These are phyloP conservation scores for Podarcis raffonei DNA, from an alignment of 2,113 vertebrate species.

Conservation along the genomic window DNA sequence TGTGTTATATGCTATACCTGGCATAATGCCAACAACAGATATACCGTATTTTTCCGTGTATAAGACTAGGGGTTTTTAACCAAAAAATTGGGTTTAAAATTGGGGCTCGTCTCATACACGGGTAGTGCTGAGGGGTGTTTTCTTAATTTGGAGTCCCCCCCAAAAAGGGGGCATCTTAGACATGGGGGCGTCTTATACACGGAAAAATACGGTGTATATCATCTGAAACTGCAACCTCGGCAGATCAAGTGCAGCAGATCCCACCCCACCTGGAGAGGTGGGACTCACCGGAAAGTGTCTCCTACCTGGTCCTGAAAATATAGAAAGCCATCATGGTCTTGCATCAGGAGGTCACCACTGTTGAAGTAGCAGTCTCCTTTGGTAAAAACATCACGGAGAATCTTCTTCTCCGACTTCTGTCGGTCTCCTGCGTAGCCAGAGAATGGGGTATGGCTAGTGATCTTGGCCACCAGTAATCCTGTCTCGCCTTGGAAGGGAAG, in stretches of 20 bases:
- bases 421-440: conserved; percentile 82
- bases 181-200: too few species aligned
- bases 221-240: neutral
- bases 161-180: too few species aligned
- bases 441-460: conserved; percentile 77
- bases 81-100: too few species aligned
- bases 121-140: too few species aligned
- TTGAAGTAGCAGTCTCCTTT: conserved; percentile 84
- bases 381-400: conserved; percentile 78
- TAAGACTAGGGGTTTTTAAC: too few species aligned
- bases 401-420: conserved; percentile 80
- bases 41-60: too few species aligned
- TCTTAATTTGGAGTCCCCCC: too few species aligned
- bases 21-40: too few species aligned
- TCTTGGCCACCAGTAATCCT: conserved; percentile 81
- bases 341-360: conserved; percentile 83
- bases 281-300: conserved; percentile 89
- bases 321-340: conserved; percentile 81
- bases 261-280: fast-evolving
- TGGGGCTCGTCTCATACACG: too few species aligned
- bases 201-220: too few species aligned
- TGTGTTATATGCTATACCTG: too few species aligned
- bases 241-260: neutral
- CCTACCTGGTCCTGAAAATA: conserved; percentile 92
- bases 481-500: conserved; percentile 74